These are phyloP conservation scores for Aleiodes leptofemur DNA, from an alignment of 2,888 invertebrate species.

Conservation along the genomic window DNA sequence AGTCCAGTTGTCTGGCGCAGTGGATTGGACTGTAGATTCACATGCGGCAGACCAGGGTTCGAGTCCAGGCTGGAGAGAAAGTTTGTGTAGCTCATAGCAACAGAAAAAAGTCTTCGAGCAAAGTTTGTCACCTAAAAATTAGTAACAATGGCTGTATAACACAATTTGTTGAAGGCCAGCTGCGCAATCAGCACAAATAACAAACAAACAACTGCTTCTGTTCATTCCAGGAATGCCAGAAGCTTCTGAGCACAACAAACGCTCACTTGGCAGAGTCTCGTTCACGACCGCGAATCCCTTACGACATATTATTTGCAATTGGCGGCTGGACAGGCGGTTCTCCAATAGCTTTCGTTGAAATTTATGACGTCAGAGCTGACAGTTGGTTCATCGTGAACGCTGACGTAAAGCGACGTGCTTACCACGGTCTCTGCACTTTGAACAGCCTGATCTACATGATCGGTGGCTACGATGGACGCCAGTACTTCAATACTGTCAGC, in stretches of 20 bases:
- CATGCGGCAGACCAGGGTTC: too few relatives aligned
- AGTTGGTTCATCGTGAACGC: constrained; percentile 85
- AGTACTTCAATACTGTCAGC: constrained; percentile 86
- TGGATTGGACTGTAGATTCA: too few relatives aligned
- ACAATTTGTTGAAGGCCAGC: too few relatives aligned
- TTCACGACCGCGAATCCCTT: constrained; percentile 82
- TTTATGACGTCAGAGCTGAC: constrained; percentile 87
- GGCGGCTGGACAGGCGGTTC: constrained; percentile 93
- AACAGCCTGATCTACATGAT: constrained; percentile 86
- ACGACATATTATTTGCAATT: constrained; percentile 87
- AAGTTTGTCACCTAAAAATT: too few relatives aligned
- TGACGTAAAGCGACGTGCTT: constrained; percentile 84
- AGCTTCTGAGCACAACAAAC: constrained; percentile 77
- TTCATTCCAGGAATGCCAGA: constrained; percentile 76
- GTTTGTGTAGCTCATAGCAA: too few relatives aligned
- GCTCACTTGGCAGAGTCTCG: constrained; percentile 76
- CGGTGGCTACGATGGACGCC: constrained; percentile 88
- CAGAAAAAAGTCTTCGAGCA: too few relatives aligned
- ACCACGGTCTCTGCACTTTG: constrained; percentile 86
- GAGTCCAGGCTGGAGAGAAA: too few relatives aligned
- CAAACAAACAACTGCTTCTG: too few relatives aligned
- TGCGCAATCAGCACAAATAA: too few relatives aligned
- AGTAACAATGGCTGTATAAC: too few relatives aligned
- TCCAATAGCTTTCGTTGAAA: constrained; percentile 87
- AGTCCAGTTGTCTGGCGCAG: too few relatives aligned